These are phyloP conservation scores for Brachypalpus laphriformis DNA, from an alignment of 2,888 invertebrate species.

Conservation along the genomic window DNA sequence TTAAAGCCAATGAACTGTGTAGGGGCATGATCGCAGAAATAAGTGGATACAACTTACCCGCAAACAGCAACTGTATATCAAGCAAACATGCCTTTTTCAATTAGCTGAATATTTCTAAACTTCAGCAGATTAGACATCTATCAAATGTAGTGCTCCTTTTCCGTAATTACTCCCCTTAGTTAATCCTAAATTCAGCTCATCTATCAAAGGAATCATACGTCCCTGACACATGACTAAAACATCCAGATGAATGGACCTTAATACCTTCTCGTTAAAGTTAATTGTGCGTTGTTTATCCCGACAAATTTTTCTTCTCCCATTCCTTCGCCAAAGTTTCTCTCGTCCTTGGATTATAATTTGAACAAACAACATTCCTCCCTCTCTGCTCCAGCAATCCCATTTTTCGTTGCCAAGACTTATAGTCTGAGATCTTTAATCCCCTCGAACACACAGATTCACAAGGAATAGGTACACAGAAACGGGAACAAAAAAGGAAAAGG, in stretches of 20 bases:
- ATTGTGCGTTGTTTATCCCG: conserved; percentile 30
- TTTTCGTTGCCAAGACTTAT: background rate
- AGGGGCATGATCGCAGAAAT: too few species aligned
- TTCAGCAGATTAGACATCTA: background rate
- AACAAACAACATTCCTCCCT: background rate
- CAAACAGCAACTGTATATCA: too few species aligned
- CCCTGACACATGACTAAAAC: background rate
- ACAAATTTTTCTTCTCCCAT: background rate
- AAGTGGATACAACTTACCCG: too few species aligned
- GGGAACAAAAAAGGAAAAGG: background rate
- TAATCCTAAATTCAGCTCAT: background rate
- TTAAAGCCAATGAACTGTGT: too few species aligned
- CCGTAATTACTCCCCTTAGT: background rate
- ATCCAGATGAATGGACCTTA: conserved; percentile 7
- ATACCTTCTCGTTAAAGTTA: conserved; percentile 40
- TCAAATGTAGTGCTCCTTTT: background rate
- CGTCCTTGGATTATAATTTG: conserved; percentile 54
- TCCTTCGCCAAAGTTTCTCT: conserved; percentile 15
- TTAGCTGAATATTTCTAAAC: too few species aligned
- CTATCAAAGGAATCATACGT: background rate
- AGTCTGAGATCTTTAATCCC: conserved; percentile 4
- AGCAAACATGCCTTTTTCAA: too few species aligned
- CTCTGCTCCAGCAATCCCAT: background rate
- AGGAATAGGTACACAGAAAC: background rate
- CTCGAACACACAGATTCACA: conserved; percentile 27